These are phyloP conservation scores for Artemia sp. DNA, from an alignment of 2,888 invertebrate genomes.

Conservation along the genomic window DNA sequence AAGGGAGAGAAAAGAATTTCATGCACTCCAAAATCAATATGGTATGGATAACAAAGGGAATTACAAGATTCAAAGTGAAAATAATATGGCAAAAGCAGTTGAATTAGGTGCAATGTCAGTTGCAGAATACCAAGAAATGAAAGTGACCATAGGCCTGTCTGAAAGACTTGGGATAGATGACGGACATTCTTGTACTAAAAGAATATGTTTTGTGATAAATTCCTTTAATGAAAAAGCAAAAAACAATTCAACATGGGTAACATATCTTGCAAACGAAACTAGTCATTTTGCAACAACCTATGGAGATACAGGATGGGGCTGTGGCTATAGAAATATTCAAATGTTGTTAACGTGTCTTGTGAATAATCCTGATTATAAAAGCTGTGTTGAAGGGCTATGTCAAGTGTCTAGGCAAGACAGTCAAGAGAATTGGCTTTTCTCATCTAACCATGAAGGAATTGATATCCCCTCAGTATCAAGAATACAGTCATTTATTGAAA, in stretches of 20 bases:
- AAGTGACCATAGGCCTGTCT: constrained; percentile 53
- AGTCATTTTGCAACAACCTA: constrained; percentile 71
- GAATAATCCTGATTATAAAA: constrained; percentile 49
- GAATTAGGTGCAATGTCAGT: constrained; percentile 69
- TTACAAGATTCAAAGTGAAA: constrained; percentile 56
- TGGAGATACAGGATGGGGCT: constrained; percentile 81
- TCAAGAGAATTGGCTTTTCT: neutral
- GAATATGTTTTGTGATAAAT: constrained; percentile 31
- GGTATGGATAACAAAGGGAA: constrained; percentile 77
- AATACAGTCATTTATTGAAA: constrained; percentile 63
- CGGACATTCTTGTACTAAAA: constrained; percentile 60
- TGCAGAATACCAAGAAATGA: constrained; percentile 65
- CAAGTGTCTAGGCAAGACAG: neutral
- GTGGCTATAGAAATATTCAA: constrained; percentile 76
- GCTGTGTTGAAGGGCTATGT: constrained; percentile 30
- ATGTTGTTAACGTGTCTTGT: constrained; percentile 72
- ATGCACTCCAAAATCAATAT: constrained; percentile 50
- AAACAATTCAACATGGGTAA: constrained; percentile 16
- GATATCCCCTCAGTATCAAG: constrained; percentile 69
- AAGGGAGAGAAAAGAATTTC: constrained; percentile 58
- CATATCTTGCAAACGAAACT: constrained; percentile 45
- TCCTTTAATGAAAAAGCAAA: neutral
- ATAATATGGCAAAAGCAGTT: constrained; percentile 60
- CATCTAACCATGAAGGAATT: constrained; percentile 32
- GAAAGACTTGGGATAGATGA: constrained; percentile 63